Percentiles rank a stretch among this genome's conserved stretches.
phyloP scores from a whole-genome alignment of 1,140 invertebrate genomes.

The Ooceraea biroi region DNA sequence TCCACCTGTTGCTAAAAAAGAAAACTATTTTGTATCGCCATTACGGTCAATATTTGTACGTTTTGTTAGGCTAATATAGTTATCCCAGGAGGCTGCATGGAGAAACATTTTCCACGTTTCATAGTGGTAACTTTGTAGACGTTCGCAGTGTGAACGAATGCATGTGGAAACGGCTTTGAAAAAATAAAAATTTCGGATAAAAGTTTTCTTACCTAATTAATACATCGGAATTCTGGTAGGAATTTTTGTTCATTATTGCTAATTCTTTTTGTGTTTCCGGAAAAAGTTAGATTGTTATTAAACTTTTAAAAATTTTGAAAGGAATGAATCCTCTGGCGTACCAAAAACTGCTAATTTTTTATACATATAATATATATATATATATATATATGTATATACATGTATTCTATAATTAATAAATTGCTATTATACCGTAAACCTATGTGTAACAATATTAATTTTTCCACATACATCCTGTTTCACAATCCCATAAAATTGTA shows the following conservation, averaged over 20 bases:
- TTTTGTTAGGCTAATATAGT: slow-evolving; percentile 9
- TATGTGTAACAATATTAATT: neutral
- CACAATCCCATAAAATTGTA: neutral
- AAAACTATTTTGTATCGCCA: slow-evolving; percentile 54
- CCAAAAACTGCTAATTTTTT: too few relatives aligned
- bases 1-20: slow-evolving; percentile 74
- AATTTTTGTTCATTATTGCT: neutral
- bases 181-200: neutral
- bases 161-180: neutral
- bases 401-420: too few relatives aligned
- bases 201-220: neutral
- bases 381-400: too few relatives aligned
- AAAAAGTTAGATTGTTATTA: too few relatives aligned
- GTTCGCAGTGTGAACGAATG: neutral
- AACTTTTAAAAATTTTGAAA: too few relatives aligned
- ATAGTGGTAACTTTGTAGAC: neutral
- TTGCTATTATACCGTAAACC: neutral
- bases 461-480: neutral
- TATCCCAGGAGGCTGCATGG: neutral
- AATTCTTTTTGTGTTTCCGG: too few relatives aligned
- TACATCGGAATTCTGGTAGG: neutral
- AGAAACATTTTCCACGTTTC: neutral
- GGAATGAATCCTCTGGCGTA: too few relatives aligned
- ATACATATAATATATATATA: too few relatives aligned
- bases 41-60: slow-evolving; percentile 38